Conservation (phyloP, 2,888 invertebrate species). For the Andricus curvator region DNA sequence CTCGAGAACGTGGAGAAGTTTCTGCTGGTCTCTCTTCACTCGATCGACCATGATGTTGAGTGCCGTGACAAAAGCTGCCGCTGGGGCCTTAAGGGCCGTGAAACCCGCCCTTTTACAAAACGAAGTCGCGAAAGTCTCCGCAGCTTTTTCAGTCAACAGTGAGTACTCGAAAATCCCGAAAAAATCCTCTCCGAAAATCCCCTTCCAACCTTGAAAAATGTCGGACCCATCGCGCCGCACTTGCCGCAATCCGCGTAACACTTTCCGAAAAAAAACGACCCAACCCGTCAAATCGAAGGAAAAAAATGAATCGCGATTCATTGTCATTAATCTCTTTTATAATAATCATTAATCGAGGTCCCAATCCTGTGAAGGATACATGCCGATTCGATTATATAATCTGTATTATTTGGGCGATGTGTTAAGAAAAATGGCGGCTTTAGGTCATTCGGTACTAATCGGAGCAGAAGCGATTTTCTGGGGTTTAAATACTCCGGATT, state of each 20-base stretch:
- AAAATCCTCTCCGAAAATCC: conserved; percentile 6
- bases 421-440: conserved; percentile 70
- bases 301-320: conserved; percentile 7
- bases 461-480: not conserved
- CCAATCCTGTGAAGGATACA: not conserved
- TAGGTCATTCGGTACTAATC: conserved; percentile 48
- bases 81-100: conserved; percentile 80
- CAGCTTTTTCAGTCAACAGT: conserved; percentile 80
- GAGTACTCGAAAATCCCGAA: conserved; percentile 70
- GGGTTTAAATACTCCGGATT: not conserved
- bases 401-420: conserved; percentile 60
- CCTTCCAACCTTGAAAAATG: conserved; percentile 29
- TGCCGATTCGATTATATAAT: conserved; percentile 68
- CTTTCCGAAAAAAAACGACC: conserved; percentile 2
- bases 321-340: not conserved
- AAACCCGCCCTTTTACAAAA: conserved; percentile 80
- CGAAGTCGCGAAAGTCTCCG: conserved; percentile 79
- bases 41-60: conserved; percentile 81
- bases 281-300: not conserved
- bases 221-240: conserved; percentile 9
- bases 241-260: conserved; percentile 1
- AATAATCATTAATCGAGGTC: not conserved
- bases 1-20: conserved; percentile 42
- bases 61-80: conserved; percentile 80
- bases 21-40: conserved; percentile 68